phyloP scores from a whole-genome alignment of 2,113 vertebrate species.

The Anarhynchus alexandrinus region DNA sequence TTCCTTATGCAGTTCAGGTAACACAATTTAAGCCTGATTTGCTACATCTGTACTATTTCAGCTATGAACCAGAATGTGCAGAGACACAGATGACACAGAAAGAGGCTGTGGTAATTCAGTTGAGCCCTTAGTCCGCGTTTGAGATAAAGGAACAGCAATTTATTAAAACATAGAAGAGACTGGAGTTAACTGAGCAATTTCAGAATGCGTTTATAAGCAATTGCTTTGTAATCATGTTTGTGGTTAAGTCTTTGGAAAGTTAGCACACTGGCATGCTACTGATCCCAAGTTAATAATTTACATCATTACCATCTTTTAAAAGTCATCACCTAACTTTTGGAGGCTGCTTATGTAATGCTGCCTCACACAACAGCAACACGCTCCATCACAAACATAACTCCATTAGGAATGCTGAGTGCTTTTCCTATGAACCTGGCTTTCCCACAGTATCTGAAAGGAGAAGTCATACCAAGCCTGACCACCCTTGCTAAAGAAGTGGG shows the following conservation, averaged over 20 bases:
- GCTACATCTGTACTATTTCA: neutral
- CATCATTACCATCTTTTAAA: neutral
- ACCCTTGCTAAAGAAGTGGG: neutral
- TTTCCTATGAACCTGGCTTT: neutral
- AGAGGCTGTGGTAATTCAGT: neutral
- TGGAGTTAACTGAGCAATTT: conserved; percentile 27
- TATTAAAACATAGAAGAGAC: conserved; percentile 32
- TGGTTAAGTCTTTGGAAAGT: conserved; percentile 34
- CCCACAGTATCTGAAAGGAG: neutral
- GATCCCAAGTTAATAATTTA: conserved; percentile 30
- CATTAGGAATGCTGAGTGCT: neutral
- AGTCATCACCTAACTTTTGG: neutral
- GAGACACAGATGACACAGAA: neutral
- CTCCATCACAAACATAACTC: neutral
- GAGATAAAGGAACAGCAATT: conserved; percentile 21
- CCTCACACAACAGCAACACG: neutral
- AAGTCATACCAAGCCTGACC: neutral
- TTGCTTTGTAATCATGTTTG: neutral
- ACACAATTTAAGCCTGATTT: neutral
- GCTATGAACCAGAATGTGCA: neutral
- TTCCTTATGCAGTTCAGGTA: neutral
- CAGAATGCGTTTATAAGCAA: conserved; percentile 15
- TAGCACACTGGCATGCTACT: neutral
- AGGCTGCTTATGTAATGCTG: neutral
- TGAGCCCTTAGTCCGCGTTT: neutral